Base-by-base conservation (phyloP, 2,888 invertebrate species). In the Lepidonotus clava region DNA sequence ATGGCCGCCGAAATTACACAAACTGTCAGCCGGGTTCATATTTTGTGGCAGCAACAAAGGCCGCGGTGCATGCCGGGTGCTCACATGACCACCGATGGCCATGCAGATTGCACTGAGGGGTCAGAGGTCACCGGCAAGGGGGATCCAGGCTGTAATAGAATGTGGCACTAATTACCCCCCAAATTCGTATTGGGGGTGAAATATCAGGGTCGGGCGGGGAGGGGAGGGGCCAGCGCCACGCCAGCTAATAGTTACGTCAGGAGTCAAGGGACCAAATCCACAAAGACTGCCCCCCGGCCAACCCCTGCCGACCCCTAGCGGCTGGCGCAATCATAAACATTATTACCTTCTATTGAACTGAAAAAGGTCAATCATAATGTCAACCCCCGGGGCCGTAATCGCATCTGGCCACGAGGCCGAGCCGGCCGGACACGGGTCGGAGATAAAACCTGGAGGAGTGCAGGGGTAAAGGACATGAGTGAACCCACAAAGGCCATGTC, bases 21-120 rank as follows among this genome's bases (percentile, higher is more conserved):
- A 83, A 38, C 56, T 83, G 83, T 83, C 83, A 83, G 56, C 32
- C 46, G n/a, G 56, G 56, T 83, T 83, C 83, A 83, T 83, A 83
- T 83, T 83, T 83, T 56, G 34, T 36, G 56, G 32, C 56, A 1
- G 56, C 56, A 6, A 83, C 83, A 83, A 83, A 83, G 80, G 83
- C 83, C 11, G 51, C n/a, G 28, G 18, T 32, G 83, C 34, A 38
- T 67, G 18, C 84, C 85, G 28, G 18, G 5, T 76, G 85, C 28
- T 41, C 76, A 76, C 40, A n/a, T n/a, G 66, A 38, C 34, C 61
- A 66, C 24, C 32, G 51, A 32, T 46, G 51, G 36, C 83, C 56
- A 83, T 8, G 41, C 83, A 18, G 83, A 83, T 83, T 83, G 83
- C 18, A 41, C 28, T 24, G 32, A 8, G 53, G 76, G 85, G 85